Percentiles rank a stretch among this genome's conserved stretches.
These are phyloP conservation scores for Tineola bisselliella DNA, from an alignment of 2,888 invertebrate genomes.

Conservation along the genomic window DNA sequence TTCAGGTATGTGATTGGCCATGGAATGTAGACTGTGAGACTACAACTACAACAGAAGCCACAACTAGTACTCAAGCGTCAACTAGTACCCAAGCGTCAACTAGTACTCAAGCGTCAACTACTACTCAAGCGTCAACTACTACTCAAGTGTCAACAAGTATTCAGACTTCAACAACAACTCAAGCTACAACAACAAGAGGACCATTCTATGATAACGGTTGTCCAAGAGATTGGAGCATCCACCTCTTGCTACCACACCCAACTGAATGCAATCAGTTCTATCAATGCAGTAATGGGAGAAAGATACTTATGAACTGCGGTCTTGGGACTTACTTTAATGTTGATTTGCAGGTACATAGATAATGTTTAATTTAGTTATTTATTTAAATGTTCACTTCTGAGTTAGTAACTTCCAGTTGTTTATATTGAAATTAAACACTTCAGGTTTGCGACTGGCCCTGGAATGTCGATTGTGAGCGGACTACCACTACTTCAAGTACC, in stretches of 20 bases:
- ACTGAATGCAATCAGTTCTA: conserved; percentile 34
- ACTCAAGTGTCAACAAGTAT: neutral
- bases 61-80: neutral
- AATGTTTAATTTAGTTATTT: no score
- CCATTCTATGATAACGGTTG: conserved; percentile 24
- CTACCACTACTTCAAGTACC: neutral
- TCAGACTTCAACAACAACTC: conserved; percentile 5
- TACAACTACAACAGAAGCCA: neutral
- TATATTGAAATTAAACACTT: no score
- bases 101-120: neutral
- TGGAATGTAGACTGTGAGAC: conserved; percentile 20
- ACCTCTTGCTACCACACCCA: conserved; percentile 32
- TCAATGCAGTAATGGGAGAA: conserved; percentile 32
- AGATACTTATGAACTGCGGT: conserved; percentile 26
- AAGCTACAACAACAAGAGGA: conserved; percentile 2
- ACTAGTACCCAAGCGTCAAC: neutral
- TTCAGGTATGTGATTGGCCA: conserved; percentile 25
- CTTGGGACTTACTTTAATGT: conserved; percentile 31
- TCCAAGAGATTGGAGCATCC: conserved; percentile 24
- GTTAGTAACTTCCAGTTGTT: no score
- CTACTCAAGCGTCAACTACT: neutral
- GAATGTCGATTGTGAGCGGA: conserved; percentile 19
- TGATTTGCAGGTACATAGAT: conserved; percentile 33
- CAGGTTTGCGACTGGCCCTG: conserved; percentile 25
- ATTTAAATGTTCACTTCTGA: no score